A percentile compares a stretch with the other conserved stretches of the same genome.
Conservation (phyloP, 2,113 vertebrate genomes). For the Hydrolagus affinis region DNA sequence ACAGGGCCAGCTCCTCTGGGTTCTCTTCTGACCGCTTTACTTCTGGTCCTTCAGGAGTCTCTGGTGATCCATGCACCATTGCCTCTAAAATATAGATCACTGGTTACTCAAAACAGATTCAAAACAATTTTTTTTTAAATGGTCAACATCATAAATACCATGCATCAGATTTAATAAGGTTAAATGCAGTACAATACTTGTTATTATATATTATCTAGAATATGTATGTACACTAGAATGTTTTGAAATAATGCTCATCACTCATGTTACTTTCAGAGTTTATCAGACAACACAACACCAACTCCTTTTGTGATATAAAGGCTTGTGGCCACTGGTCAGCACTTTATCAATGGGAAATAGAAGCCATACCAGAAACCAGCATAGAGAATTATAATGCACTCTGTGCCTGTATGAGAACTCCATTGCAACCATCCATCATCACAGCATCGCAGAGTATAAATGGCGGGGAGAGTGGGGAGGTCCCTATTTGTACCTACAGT, state of each 20-base stretch:
- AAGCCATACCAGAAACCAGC: too few relatives aligned
- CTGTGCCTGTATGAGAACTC: too few relatives aligned
- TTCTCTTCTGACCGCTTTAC: conserved; percentile 45
- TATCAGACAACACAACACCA: too few relatives aligned
- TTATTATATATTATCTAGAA: background rate
- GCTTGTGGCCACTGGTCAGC: too few relatives aligned
- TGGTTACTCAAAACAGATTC: background rate
- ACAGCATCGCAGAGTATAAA: too few relatives aligned
- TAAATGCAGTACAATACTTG: background rate
- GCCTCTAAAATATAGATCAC: conserved; percentile 45
- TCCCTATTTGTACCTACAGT: too few relatives aligned
- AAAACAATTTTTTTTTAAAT: background rate
- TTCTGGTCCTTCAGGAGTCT: conserved; percentile 42
- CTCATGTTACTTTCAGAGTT: too few relatives aligned
- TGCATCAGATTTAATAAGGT: background rate
- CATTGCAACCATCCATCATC: too few relatives aligned
- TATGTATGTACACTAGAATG: background rate
- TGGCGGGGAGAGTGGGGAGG: too few relatives aligned
- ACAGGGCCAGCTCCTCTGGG: conserved; percentile 41
- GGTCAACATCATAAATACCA: background rate
- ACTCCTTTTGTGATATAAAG: too few relatives aligned
- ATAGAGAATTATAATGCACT: too few relatives aligned
- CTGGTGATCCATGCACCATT: conserved; percentile 45
- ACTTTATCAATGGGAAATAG: too few relatives aligned
- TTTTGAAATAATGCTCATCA: background rate